Evolutionary conservation across 2,888 invertebrate genomes (phyloP).

Genomic region (Cepaea hortensis): DNA sequence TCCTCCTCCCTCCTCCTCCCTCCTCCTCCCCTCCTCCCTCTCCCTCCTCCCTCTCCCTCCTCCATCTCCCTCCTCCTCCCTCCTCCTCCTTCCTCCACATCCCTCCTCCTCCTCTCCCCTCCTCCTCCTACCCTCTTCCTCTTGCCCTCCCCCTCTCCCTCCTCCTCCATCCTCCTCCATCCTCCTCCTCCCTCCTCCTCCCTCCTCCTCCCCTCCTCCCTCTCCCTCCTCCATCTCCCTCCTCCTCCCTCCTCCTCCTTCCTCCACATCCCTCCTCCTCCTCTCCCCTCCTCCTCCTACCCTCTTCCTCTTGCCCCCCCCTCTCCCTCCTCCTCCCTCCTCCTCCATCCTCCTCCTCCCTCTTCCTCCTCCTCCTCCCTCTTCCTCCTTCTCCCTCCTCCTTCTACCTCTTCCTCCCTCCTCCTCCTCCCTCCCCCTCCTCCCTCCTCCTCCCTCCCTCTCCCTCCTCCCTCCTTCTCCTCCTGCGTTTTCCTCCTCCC

Average conservation of each 20-base stretch:
- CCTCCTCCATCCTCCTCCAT: background rate
- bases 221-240: background rate
- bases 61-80: background rate
- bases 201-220: background rate
- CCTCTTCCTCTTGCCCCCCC: background rate
- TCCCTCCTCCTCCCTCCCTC: background rate
- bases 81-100: background rate
- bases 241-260: background rate
- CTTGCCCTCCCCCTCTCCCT: background rate
- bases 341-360: background rate
- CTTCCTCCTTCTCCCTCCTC: too few relatives aligned
- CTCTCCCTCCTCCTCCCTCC: background rate
- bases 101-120: background rate
- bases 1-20: too few relatives aligned
- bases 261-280: background rate
- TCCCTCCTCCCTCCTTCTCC: background rate
- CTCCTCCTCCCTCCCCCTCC: too few relatives aligned
- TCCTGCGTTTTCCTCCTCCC: background rate
- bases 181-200: background rate
- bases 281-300: background rate
- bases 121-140: background rate
- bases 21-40: too few relatives aligned
- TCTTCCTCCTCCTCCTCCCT: background rate
- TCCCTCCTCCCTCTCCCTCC: background rate
- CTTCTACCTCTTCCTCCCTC: too few relatives aligned